A percentile compares a stretch with the other conserved stretches of the same genome.
Evolutionary conservation across 1,140 invertebrate species (phyloP).

Genomic region (Melitaea cinxia): DNA sequence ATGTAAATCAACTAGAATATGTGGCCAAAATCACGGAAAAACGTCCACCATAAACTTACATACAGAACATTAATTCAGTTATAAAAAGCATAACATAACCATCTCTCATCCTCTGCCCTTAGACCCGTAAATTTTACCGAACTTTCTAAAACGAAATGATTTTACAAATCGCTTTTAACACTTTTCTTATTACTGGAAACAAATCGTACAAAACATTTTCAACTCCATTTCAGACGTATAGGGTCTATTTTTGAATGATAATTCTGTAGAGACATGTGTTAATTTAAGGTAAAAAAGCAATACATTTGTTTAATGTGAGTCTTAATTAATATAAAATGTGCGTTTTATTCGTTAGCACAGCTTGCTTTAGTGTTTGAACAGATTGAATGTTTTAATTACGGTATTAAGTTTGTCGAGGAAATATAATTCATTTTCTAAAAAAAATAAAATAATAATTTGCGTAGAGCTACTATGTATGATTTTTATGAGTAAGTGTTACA

Average conservation of each 20-base stretch:
- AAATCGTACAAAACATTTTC: background rate
- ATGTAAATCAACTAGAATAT: background rate
- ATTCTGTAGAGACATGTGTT: background rate
- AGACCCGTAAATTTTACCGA: slow-evolving; percentile 23
- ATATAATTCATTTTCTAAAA: too few species aligned
- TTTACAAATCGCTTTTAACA: slow-evolving; percentile 30
- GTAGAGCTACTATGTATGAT: too few species aligned
- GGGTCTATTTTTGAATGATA: background rate
- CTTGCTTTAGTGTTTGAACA: background rate
- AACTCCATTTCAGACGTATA: background rate
- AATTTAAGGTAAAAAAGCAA: background rate
- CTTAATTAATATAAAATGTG: slow-evolving; percentile 19
- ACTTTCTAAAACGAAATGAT: slow-evolving; percentile 31
- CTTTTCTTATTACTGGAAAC: background rate
- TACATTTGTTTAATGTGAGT: slow-evolving; percentile 15
- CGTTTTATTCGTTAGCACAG: background rate
- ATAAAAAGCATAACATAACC: slow-evolving; percentile 21
- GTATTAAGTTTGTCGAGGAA: background rate
- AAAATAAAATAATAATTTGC: too few species aligned
- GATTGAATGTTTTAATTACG: slow-evolving; percentile 2
- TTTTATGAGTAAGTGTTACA: too few species aligned
- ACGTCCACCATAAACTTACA: background rate
- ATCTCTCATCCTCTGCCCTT: slow-evolving; percentile 27
- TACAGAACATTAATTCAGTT: slow-evolving; percentile 10
- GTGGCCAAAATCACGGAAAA: too few species aligned